A percentile compares a stretch with the other conserved stretches of the same genome.
phyloP scores from a whole-genome alignment of 2,888 invertebrate genomes.

The Melieria omissa region DNA sequence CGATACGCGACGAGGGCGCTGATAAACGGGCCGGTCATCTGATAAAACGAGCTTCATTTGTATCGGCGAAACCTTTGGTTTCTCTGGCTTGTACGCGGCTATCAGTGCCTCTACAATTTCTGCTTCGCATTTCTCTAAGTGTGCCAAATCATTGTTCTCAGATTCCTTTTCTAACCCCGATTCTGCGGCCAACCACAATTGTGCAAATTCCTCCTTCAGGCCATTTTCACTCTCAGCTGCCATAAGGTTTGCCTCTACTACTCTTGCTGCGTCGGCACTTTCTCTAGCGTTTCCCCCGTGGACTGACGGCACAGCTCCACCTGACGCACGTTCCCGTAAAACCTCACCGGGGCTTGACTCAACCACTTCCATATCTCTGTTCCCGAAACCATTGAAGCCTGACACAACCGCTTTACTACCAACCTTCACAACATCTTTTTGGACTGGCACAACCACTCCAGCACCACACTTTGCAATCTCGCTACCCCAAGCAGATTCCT shows the following conservation, averaged over 20 bases:
- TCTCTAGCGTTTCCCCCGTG: too few species aligned
- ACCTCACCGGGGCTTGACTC: too few species aligned
- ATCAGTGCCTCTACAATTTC: neutral
- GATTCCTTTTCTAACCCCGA: neutral
- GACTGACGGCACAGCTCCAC: too few species aligned
- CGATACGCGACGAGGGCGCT: constrained; percentile 11
- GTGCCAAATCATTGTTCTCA: constrained; percentile 5
- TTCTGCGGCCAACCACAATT: neutral
- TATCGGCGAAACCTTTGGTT: constrained; percentile 2
- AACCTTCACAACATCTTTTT: neutral
- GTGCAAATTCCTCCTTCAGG: neutral
- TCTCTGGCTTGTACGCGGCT: neutral
- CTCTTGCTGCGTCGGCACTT: neutral
- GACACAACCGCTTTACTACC: too few species aligned
- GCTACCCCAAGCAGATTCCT: too few species aligned
- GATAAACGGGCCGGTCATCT: constrained; percentile 8
- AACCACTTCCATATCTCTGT: too few species aligned
- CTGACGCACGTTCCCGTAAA: too few species aligned
- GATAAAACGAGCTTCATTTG: neutral
- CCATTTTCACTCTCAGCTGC: neutral
- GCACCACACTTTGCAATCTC: constrained; percentile 1
- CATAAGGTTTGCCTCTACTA: neutral
- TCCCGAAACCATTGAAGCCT: too few species aligned
- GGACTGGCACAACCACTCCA: constrained; percentile 15
- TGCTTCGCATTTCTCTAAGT: neutral